Percentiles rank a stretch among this genome's conserved stretches.
Evolutionary conservation across 2,888 invertebrate genomes (phyloP).

Genomic region (Mimachlamys varia): DNA sequence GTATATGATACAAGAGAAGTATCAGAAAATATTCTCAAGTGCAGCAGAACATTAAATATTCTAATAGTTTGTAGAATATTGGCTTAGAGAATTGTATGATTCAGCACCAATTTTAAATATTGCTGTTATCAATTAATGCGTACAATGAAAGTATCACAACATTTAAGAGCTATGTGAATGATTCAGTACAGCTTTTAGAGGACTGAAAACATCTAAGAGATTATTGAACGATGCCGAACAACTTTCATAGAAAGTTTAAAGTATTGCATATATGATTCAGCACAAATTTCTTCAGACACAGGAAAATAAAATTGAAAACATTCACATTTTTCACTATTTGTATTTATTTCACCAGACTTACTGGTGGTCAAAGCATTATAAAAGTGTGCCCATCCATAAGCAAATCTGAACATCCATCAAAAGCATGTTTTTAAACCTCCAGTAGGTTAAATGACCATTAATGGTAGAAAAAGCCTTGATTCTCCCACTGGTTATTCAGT

Average conservation of each 20-base stretch:
- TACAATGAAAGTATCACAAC: no score
- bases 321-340: neutral
- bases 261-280: neutral
- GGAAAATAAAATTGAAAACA: neutral
- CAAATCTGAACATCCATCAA: neutral
- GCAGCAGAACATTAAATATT: no score
- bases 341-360: neutral
- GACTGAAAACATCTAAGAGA: no score
- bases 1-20: no score
- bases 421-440: neutral
- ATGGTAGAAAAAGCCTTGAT: neutral
- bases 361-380: neutral
- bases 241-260: neutral
- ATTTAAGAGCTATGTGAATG: no score
- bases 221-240: neutral
- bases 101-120: no score
- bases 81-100: no score
- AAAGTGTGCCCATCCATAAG: neutral
- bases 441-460: conserved; percentile 20
- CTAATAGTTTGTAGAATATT: no score
- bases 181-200: no score
- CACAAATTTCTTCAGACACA: neutral
- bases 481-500: neutral
- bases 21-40: no score
- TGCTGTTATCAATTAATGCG: no score